phyloP scores from a whole-genome alignment of 2,113 vertebrate species.

The Pardalotus punctatus region DNA sequence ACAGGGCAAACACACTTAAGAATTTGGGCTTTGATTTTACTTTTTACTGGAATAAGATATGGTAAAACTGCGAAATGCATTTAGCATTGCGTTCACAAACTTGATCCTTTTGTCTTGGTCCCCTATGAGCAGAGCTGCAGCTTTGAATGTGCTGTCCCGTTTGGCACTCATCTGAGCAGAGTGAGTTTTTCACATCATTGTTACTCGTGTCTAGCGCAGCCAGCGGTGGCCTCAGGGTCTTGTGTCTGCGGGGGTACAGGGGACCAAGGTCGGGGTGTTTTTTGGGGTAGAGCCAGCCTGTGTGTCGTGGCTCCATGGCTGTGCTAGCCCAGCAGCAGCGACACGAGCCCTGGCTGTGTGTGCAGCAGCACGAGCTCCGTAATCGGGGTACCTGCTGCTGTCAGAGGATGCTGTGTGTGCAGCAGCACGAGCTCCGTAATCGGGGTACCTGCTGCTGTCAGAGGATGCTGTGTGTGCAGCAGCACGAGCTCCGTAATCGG shows the following conservation, averaged over 20 bases:
- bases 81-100: background rate
- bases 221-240: accelerated
- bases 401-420: background rate
- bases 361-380: background rate
- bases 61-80: background rate
- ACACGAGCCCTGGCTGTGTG: background rate
- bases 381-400: too few relatives aligned
- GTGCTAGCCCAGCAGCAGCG: background rate
- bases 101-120: background rate
- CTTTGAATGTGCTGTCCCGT: background rate
- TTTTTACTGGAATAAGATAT: background rate
- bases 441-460: too few relatives aligned
- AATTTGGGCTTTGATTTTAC: background rate
- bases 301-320: background rate
- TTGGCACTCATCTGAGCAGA: background rate
- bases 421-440: background rate
- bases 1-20: background rate
- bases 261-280: background rate
- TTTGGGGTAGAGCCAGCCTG: background rate
- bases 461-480: background rate
- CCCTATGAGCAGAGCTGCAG: background rate
- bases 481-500: too few relatives aligned
- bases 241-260: background rate
- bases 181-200: background rate
- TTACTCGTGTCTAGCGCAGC: accelerated